phyloP scores from a whole-genome alignment of 2,888 invertebrate species.

The Melanchra persicariae region DNA sequence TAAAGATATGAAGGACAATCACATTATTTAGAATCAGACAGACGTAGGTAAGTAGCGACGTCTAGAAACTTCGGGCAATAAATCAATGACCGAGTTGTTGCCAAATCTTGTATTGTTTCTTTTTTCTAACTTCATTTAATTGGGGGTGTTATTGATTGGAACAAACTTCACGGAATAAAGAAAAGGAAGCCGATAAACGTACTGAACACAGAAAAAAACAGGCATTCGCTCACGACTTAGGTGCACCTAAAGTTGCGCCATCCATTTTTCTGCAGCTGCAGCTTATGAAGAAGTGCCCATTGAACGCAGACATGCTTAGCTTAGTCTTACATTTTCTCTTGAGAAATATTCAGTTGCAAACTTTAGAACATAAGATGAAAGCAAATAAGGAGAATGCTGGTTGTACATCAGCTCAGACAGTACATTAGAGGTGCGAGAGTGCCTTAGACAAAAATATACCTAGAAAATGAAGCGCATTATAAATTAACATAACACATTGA shows the following conservation, averaged over 20 bases:
- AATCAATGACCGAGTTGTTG: conserved; percentile 22
- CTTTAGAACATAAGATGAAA: background rate
- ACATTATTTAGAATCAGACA: conserved; percentile 38
- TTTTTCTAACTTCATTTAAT: conserved; percentile 2
- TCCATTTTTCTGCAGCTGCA: conserved; percentile 17
- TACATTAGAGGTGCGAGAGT: background rate
- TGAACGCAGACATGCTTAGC: conserved; percentile 15
- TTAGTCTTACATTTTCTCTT: conserved; percentile 6
- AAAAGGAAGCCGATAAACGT: background rate
- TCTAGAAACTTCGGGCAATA: conserved; percentile 34
- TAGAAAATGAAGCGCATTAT: conserved; percentile 14
- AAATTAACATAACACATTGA: conserved; percentile 21
- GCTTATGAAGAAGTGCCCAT: conserved; percentile 10
- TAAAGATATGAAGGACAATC: conserved; percentile 21
- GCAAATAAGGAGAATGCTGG: background rate
- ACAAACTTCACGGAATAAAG: background rate
- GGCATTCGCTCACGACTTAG: too few species aligned
- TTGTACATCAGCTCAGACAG: background rate
- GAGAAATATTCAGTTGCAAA: conserved; percentile 2
- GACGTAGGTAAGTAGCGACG: conserved; percentile 10
- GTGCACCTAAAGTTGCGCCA: background rate
- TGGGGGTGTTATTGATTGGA: background rate
- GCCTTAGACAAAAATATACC: background rate
- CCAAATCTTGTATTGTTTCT: conserved; percentile 7
- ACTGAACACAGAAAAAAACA: conserved; percentile 2